These are phyloP conservation scores for Scaptodrosophila lebanonensis DNA, from an alignment of 1,140 invertebrate genomes.

Conservation along the genomic window DNA sequence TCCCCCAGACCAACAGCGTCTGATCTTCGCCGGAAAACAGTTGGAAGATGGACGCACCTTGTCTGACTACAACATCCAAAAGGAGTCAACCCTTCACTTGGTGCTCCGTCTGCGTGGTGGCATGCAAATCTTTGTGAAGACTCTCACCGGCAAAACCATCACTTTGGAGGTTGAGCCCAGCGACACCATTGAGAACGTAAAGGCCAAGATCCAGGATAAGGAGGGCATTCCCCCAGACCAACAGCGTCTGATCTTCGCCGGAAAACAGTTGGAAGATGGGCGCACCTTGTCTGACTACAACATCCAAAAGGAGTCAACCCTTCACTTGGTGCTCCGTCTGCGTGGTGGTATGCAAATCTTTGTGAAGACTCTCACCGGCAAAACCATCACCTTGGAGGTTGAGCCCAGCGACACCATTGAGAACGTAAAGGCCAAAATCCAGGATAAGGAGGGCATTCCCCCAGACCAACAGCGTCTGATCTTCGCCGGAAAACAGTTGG, in stretches of 20 bases:
- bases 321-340: slow-evolving; percentile 90
- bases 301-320: slow-evolving; percentile 93
- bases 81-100: slow-evolving; percentile 83
- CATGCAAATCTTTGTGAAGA: slow-evolving; percentile 91
- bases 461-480: slow-evolving; percentile 86
- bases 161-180: slow-evolving; percentile 89
- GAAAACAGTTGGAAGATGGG: slow-evolving; percentile 89
- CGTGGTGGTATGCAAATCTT: slow-evolving; percentile 89
- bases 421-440: slow-evolving; percentile 89
- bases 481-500: slow-evolving; percentile 87
- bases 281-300: slow-evolving; percentile 88
- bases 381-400: slow-evolving; percentile 9
- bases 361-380: slow-evolving; percentile 7
- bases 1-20: slow-evolving; percentile 80
- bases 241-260: slow-evolving; percentile 85
- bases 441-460: slow-evolving; percentile 85
- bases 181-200: slow-evolving; percentile 90
- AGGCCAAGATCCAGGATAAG: slow-evolving; percentile 87
- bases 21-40: slow-evolving; percentile 81
- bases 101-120: slow-evolving; percentile 79
- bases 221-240: slow-evolving; percentile 86
- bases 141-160: slow-evolving; percentile 89
- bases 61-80: slow-evolving; percentile 81
- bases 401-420: slow-evolving; percentile 84
- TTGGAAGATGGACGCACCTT: slow-evolving; percentile 80